Base-by-base conservation (phyloP, 2,113 vertebrate species). In the Psittacula cyanocephala region DNA sequence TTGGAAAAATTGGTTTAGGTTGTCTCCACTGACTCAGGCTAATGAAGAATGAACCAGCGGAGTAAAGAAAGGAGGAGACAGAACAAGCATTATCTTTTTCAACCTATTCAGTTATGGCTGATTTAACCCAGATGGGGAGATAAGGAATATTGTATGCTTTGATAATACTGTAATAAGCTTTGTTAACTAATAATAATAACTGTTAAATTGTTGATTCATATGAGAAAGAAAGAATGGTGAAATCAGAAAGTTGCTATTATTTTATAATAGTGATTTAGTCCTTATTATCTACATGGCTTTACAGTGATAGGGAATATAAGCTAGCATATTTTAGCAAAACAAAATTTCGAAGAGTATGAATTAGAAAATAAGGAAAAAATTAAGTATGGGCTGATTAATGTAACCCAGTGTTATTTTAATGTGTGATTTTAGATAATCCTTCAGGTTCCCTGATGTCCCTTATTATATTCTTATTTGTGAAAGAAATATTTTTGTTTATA, bases 51-150 rank as follows among this genome's bases (percentile, higher is more conserved):
- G 69, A 92, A 78, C 64, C 33, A 76, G 67, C 70, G 78, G 80
- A 91, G 72, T 81, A 78, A 74, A 93, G 77, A 86, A 76, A 50
- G 43, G 46, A 77, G 28, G 13, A 67, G 33, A n/a, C 25, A 93
- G 88, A 94, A 49, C 64, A 88, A 46, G 50, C 43, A 43, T 90
- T 86, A 67, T 91, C 76, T 86, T 89, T 65, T 91, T 65, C 83
- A 91, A 81, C 68, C 68, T 74, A 50, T 93, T 95, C 63, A 75
- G 25, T 88, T 93, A 93, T 76, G 91, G 47, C 86, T 89, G 77
- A 84, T 86, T 93, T 88, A 86, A 92, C 81, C 57, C 75, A 52
- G 69, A 89, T 74, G 83, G 74, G 65, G 64, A 88, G 80, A 81
- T 88, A 92, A 91, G 72, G 28, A 88, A 64, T 86, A 70, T 67